A percentile compares a stretch with the other conserved stretches of the same genome.
These are phyloP conservation scores for Melanocharis versteri DNA, from an alignment of 2,113 vertebrate species.

Conservation along the genomic window DNA sequence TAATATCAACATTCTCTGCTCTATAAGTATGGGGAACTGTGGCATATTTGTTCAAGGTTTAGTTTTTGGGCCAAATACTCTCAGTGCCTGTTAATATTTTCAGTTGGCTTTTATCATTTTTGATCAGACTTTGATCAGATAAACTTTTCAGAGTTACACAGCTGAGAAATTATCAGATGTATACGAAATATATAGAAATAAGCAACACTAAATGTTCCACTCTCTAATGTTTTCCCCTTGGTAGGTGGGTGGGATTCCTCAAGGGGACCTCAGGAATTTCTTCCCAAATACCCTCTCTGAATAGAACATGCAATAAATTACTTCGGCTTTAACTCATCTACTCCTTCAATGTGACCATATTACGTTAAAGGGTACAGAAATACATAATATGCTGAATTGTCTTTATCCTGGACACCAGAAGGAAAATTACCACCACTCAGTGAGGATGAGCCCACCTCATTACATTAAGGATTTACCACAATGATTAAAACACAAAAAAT, in stretches of 20 bases:
- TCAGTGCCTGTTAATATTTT: not conserved
- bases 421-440: conserved; percentile 55
- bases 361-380: conserved; percentile 68
- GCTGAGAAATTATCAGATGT: not conserved
- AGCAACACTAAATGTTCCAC: not conserved
- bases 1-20: not conserved
- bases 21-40: not conserved
- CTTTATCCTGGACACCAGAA: conserved; percentile 48
- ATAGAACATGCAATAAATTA: conserved; percentile 40
- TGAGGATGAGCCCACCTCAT: conserved; percentile 27
- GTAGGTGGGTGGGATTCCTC: not conserved
- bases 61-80: not conserved
- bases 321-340: conserved; percentile 38
- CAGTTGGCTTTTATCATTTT: not conserved
- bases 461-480: conserved; percentile 48
- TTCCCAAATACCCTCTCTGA: not conserved
- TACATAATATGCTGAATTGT: conserved; percentile 38
- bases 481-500: conserved; percentile 51
- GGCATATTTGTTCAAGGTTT: not conserved
- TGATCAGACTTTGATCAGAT: not conserved
- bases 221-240: not conserved
- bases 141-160: not conserved
- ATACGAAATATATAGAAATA: not conserved
- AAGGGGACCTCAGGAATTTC: not conserved
- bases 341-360: conserved; percentile 36